Conservation (phyloP, 2,113 vertebrate genomes). For the Accipiter virgatus region DNA sequence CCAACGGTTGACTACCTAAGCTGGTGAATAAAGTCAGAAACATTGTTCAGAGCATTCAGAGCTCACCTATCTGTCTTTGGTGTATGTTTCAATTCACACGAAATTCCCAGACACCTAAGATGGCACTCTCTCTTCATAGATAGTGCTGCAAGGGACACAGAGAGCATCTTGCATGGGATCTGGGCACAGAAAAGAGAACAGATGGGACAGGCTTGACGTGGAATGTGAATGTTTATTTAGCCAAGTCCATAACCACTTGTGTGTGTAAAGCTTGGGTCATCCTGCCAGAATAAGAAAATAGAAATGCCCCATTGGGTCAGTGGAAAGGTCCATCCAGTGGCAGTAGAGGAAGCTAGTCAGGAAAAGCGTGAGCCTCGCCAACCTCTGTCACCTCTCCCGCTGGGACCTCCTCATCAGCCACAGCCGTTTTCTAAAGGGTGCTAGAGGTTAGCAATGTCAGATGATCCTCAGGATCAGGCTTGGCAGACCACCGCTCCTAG, state of each 20-base stretch:
- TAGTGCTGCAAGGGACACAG: not conserved
- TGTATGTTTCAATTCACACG: too few relatives aligned
- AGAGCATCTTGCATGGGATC: not conserved
- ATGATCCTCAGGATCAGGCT: not conserved
- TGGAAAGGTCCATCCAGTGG: not conserved
- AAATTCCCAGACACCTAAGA: not conserved
- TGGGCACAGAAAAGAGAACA: not conserved
- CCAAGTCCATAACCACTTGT: not conserved
- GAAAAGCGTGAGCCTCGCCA: not conserved
- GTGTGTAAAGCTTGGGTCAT: not conserved
- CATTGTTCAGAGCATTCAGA: too few relatives aligned
- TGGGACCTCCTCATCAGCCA: not conserved
- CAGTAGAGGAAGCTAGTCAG: not conserved
- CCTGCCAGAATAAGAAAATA: not conserved
- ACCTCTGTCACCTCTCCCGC: rapidly evolving
- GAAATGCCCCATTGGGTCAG: not conserved
- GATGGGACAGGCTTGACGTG: not conserved
- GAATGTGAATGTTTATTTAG: not conserved
- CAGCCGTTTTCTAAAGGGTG: not conserved
- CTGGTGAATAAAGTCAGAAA: too few relatives aligned
- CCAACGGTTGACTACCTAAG: too few relatives aligned
- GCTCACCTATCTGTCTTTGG: too few relatives aligned
- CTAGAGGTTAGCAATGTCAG: not conserved
- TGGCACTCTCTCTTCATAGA: not conserved
- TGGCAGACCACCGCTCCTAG: not conserved